Conservation (phyloP, 2,888 invertebrate genomes). For the Crossocerus cetratus region DNA sequence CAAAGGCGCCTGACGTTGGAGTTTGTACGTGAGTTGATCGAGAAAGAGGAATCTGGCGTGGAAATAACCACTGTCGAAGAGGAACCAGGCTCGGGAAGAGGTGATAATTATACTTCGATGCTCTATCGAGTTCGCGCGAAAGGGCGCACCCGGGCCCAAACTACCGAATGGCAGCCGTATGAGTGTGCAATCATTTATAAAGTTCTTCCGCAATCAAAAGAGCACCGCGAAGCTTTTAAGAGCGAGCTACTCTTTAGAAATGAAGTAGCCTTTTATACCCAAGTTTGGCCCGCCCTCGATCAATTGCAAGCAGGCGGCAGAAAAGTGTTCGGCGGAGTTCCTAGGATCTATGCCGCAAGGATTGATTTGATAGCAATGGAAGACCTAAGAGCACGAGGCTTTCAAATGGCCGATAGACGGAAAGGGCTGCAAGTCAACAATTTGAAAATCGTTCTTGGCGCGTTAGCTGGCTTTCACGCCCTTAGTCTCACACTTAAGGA, state of each 20-base stretch:
- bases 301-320: slow-evolving; percentile 78
- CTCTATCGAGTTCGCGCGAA: slow-evolving; percentile 82
- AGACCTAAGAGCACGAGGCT: slow-evolving; percentile 76
- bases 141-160: slow-evolving; percentile 77
- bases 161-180: slow-evolving; percentile 80
- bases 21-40: slow-evolving; percentile 69
- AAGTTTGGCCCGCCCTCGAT: slow-evolving; percentile 83
- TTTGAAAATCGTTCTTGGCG: slow-evolving; percentile 73
- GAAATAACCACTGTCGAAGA: slow-evolving; percentile 77
- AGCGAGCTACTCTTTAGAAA: slow-evolving; percentile 85
- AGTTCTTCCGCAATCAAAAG: slow-evolving; percentile 82
- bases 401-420: slow-evolving; percentile 76
- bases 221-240: slow-evolving; percentile 84
- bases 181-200: slow-evolving; percentile 84
- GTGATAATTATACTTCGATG: slow-evolving; percentile 87
- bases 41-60: slow-evolving; percentile 67
- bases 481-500: slow-evolving; percentile 76
- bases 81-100: slow-evolving; percentile 84
- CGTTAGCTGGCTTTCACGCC: slow-evolving; percentile 78
- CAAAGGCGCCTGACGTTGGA: slow-evolving; percentile 59
- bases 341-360: slow-evolving; percentile 72
- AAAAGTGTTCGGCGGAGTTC: slow-evolving; percentile 69
- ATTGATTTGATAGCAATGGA: slow-evolving; percentile 78
- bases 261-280: slow-evolving; percentile 85
- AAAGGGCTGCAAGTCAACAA: slow-evolving; percentile 72